Base-by-base conservation (phyloP, 2,113 vertebrate species). In the Pungitius pungitius region DNA sequence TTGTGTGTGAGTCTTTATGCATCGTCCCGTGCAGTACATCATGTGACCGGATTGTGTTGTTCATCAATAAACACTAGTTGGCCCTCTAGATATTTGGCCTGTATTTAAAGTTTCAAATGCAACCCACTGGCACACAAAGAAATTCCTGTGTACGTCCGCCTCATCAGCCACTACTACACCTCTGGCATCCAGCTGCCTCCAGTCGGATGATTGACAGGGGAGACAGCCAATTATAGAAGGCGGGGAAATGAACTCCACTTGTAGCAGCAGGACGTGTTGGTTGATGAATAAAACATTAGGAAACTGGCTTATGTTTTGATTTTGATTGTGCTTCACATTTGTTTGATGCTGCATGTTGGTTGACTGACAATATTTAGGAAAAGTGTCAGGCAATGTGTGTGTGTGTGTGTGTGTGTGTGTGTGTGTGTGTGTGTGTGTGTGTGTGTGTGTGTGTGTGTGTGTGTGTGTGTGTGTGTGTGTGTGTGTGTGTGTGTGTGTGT, bases 151-250 rank as follows among this genome's bases (percentile, higher is more conserved):
- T 35, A 52, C 24, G 49, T 58, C 54, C 6, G 15, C 45, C 27
- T 67, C 78, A 35, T 77, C 63, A 69, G 35, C 45, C 52, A 30
- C 42, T 64, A 39, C 76, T 52, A 18, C 20, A 12, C 47, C 43
- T 60, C 18, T 70, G 78, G 84, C 73, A 68, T 75, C 55, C 81
- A 85, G 57, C 67, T 40, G 68, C 47, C 59, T 73, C 74, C 57
- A 13, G 43, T 18, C n/a, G 12, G 26, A 40, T 88, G 88, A 92
- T 81, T 90, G 89, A 90, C 89, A 77, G 7, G 55, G 18, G 22
- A 86, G 88, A 90, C 89, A 86, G 73, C 85, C 88, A 88, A 88
- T 89, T 88, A 87, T 85, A 82, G 69, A 81, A 84, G 73, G 72
- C 54, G 17, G 33, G 61, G 81, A 85, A 81, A 84, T 73, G 39